These are phyloP conservation scores for Melanerpes formicivorus DNA, from an alignment of 2,113 vertebrate genomes.

Conservation along the genomic window DNA sequence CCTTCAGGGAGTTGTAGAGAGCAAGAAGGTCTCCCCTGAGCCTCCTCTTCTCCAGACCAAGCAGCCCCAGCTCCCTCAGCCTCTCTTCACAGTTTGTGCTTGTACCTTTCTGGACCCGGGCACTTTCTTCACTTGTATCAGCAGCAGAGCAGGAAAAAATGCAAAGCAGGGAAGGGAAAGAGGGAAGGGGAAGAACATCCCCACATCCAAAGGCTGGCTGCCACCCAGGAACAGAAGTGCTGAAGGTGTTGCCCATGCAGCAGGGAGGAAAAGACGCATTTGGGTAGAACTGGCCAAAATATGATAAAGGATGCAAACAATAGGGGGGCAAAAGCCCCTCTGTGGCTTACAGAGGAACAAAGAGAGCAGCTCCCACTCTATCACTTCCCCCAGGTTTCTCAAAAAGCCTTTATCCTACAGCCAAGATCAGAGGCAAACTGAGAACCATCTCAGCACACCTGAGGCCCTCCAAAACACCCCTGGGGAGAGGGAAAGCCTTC, in stretches of 20 bases:
- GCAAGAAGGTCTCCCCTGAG: too few relatives aligned
- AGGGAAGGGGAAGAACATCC: not conserved
- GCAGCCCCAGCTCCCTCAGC: too few relatives aligned
- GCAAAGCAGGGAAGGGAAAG: not conserved
- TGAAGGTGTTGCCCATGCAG: accelerated
- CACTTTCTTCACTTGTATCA: not conserved
- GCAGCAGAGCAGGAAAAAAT: not conserved
- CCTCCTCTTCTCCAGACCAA: too few relatives aligned
- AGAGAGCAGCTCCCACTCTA: not conserved
- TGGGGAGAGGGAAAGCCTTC: not conserved
- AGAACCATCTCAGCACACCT: accelerated
- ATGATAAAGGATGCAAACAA: not conserved
- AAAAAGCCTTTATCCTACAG: not conserved
- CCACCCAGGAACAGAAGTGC: not conserved
- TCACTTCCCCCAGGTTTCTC: not conserved
- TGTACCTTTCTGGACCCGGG: not conserved
- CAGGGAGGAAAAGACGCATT: accelerated
- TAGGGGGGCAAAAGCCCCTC: not conserved
- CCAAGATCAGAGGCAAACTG: too few relatives aligned
- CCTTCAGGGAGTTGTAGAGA: too few relatives aligned
- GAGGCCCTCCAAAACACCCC: not conserved
- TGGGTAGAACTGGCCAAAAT: not conserved
- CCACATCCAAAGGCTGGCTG: not conserved
- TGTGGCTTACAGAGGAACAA: not conserved
- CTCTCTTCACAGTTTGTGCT: too few relatives aligned